Conservation (phyloP, 2,888 invertebrate species). For the Andrena chrysosceles region DNA sequence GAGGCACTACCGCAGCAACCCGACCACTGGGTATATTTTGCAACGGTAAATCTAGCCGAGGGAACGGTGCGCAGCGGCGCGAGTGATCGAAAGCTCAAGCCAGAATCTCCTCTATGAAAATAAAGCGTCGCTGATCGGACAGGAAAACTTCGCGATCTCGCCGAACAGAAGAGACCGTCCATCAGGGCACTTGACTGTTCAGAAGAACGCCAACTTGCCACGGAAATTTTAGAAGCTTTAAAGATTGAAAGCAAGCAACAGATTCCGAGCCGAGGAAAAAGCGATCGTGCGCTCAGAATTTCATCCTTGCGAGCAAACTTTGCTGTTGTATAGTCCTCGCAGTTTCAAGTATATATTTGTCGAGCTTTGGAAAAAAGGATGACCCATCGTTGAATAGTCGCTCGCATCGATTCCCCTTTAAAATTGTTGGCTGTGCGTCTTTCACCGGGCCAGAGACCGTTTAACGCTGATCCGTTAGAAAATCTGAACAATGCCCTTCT, state of each 20-base stretch:
- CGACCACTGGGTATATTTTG: slow-evolving; percentile 21
- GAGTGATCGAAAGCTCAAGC: not conserved
- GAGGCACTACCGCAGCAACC: slow-evolving; percentile 26
- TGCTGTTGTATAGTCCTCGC: no score
- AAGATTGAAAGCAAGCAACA: not conserved
- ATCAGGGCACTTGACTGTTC: slow-evolving; percentile 14
- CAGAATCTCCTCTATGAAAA: not conserved
- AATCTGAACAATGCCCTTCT: slow-evolving; percentile 25
- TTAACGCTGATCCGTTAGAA: slow-evolving; percentile 45
- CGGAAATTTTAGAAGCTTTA: no score
- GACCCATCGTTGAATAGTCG: not conserved
- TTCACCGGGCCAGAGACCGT: not conserved
- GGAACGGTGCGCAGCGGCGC: not conserved
- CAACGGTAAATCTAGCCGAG: slow-evolving; percentile 29
- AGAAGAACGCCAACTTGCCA: not conserved
- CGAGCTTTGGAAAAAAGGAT: not conserved
- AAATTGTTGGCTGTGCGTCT: not conserved
- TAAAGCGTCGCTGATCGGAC: not conserved
- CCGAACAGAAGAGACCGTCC: slow-evolving; percentile 7
- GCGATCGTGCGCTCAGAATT: slow-evolving; percentile 3
- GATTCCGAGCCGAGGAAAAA: not conserved
- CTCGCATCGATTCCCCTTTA: not conserved
- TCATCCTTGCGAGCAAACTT: no score
- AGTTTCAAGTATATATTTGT: not conserved
- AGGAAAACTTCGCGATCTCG: slow-evolving; percentile 12